These are phyloP conservation scores for Alethe diademata DNA, from an alignment of 2,113 vertebrate genomes.

Conservation along the genomic window DNA sequence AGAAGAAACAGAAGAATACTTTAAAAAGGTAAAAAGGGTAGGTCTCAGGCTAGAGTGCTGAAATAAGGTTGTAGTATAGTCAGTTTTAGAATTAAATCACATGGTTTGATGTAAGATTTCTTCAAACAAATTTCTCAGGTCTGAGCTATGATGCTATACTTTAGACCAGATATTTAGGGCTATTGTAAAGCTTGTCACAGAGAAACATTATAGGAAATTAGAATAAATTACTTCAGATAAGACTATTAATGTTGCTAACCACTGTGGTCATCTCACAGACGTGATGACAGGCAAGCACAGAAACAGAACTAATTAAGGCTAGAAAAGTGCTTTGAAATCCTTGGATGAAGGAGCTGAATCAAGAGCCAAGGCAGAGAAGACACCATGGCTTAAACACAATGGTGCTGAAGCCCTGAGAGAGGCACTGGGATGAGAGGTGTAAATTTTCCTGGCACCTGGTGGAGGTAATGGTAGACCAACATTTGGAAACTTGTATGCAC, in stretches of 20 bases:
- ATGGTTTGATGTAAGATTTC: neutral
- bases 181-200: neutral
- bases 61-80: neutral
- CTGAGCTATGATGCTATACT: neutral
- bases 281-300: neutral
- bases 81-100: neutral
- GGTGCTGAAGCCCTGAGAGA: neutral
- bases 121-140: neutral
- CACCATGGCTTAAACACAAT: neutral
- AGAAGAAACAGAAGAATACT: neutral
- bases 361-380: neutral
- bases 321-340: neutral
- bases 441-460: conserved; percentile 30
- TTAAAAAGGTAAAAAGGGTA: neutral
- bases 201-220: neutral
- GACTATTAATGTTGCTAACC: neutral
- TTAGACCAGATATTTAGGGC: neutral
- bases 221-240: neutral
- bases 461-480: conserved; percentile 23
- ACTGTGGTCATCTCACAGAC: neutral
- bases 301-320: neutral
- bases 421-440: neutral
- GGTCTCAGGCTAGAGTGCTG: neutral
- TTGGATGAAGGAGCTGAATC: neutral
- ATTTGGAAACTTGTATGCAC: conserved; percentile 50